These are phyloP conservation scores for Alosa sapidissima DNA, from an alignment of 2,797 vertebrate species.

Conservation along the genomic window DNA sequence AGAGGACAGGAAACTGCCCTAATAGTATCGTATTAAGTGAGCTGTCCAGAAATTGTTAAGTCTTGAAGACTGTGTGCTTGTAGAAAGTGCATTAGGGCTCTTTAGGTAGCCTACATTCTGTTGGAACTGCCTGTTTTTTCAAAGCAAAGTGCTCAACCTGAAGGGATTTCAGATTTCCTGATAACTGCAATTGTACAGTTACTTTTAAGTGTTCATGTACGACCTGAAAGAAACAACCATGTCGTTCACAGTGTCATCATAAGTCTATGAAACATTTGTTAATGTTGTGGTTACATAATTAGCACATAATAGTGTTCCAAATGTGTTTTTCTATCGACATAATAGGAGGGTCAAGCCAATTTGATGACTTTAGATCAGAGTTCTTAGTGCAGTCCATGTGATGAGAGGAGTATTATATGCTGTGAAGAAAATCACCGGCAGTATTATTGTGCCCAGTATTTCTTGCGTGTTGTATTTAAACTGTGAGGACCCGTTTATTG, in stretches of 20 bases:
- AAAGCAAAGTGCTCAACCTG: not conserved
- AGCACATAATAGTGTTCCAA: not conserved
- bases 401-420: not conserved
- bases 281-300: not conserved
- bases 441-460: constrained; percentile 15
- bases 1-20: not conserved
- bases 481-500: not conserved
- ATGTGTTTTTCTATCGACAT: not conserved
- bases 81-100: not conserved
- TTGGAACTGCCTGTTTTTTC: not conserved
- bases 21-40: not conserved
- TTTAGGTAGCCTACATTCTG: not conserved
- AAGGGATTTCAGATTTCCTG: not conserved
- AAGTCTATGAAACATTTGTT: not conserved
- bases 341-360: not conserved
- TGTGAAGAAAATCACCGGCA: not conserved
- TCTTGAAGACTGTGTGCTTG: not conserved
- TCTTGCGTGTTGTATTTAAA: not conserved
- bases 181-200: constrained; percentile 1
- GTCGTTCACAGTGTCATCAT: not conserved
- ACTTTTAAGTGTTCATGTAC: not conserved
- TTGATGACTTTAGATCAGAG: not conserved
- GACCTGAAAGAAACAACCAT: not conserved
- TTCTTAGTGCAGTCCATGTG: not conserved
- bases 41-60: not conserved